Evolutionary conservation across 2,888 invertebrate genomes (phyloP), one percentile per base, ranked within the genome.

Genomic region (Volucella inflata): DNA sequence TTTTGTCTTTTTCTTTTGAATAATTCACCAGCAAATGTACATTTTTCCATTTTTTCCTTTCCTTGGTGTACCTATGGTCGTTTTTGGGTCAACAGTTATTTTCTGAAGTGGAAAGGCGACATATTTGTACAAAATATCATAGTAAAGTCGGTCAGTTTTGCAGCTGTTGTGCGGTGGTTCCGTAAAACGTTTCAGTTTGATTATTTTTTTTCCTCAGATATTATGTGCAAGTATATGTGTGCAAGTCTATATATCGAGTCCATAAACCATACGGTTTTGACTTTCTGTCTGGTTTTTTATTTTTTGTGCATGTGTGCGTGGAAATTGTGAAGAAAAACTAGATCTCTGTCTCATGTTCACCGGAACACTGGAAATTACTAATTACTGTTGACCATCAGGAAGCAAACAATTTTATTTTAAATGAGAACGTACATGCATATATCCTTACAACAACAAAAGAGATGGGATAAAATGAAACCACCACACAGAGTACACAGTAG

Each of bases 331-430:
- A 0, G 30, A 30, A 30, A 30, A 30, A 30, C 30, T 30, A 30
- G 30, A 6, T 30, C 30, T 6, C 57, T 65, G 17, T 68, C 53
- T 79, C 57, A 64, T 65, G 50, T 68, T 46, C 40, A 53, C 12
- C 11, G 44, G 4, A 51, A 51, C 50, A 74, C 64, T 70, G 68
- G 36, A 79, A 79, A 84, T 76, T 76, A 67, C 79, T 84, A 84
- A 84, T 84, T 84, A 84, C 79, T 75, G 75, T 79, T 75, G 79
- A 60, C 65, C 67, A 84, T 67, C 75, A 71, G 74, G 79, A 84
- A 62, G 57, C 75, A 76, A 84, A 76, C 75, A 84, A 79, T 79
- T 84, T 84, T 71, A 79, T 71, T 84, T 79, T 76, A 79, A 30
- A 79, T 84, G 75, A 75, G 76, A 79, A 75, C 60, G 36, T 65